These are phyloP conservation scores for Microctenopoma steveboyesi DNA, from an alignment of 2,797 vertebrate genomes.

Conservation along the genomic window DNA sequence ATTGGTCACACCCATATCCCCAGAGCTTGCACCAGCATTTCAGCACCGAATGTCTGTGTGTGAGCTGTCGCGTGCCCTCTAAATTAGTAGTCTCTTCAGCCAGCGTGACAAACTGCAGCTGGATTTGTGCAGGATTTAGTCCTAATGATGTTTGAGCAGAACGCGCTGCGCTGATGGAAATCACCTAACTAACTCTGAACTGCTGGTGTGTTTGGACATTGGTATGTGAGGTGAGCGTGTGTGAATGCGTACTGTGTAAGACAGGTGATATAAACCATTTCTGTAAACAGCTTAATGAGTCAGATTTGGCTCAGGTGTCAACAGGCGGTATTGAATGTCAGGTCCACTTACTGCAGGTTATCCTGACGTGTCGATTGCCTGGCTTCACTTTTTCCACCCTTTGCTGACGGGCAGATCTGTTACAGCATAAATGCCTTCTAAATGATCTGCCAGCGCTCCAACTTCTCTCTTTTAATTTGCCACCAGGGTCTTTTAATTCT, in stretches of 20 bases:
- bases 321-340: constrained; percentile 54
- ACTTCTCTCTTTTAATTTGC: constrained; percentile 50
- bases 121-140: constrained; percentile 59
- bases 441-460: constrained; percentile 42
- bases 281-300: constrained; percentile 70
- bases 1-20: constrained; percentile 15
- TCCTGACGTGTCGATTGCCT: constrained; percentile 58
- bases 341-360: constrained; percentile 66
- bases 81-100: constrained; percentile 48
- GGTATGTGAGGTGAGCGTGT: not conserved
- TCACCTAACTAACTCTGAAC: constrained; percentile 44
- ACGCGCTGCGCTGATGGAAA: constrained; percentile 42
- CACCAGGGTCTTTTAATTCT: constrained; percentile 13
- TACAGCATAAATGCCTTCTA: constrained; percentile 56
- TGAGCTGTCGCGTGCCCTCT: constrained; percentile 31
- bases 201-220: not conserved
- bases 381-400: constrained; percentile 66
- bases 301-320: constrained; percentile 55
- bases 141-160: constrained; percentile 69
- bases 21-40: constrained; percentile 21
- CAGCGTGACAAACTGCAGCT: constrained; percentile 58
- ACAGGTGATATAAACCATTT: constrained; percentile 64
- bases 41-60: constrained; percentile 19
- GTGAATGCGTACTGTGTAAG: constrained; percentile 14
- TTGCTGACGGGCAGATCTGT: constrained; percentile 67